Conservation (phyloP, 2,888 invertebrate species). For the Standfussiana lucernea region DNA sequence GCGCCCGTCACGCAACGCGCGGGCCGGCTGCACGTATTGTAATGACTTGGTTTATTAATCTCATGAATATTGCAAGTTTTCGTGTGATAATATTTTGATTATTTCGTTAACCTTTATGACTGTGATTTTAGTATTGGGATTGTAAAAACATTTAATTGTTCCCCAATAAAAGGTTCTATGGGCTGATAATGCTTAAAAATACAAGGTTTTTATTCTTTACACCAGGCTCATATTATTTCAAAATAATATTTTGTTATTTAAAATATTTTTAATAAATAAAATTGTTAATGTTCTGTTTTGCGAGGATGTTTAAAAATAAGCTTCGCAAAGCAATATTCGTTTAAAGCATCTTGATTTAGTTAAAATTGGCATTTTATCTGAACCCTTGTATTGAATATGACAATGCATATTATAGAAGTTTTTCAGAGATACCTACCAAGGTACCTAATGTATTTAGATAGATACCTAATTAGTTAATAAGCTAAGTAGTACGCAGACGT, state of each 20-base stretch:
- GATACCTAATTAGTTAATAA: neutral
- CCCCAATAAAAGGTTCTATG: neutral
- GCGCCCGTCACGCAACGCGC: constrained; percentile 78
- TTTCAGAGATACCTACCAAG: neutral
- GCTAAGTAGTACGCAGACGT: neutral
- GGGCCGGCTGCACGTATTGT: constrained; percentile 60
- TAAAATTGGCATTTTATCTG: neutral
- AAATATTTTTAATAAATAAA: neutral
- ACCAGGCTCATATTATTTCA: neutral
- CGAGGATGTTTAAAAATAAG: neutral
- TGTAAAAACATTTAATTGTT: neutral
- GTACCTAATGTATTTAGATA: neutral
- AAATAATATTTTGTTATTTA: neutral
- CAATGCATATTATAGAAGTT: neutral
- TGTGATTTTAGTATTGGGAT: neutral
- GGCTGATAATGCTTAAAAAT: neutral
- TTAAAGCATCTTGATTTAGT: neutral
- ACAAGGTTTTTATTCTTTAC: neutral
- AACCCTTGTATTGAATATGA: neutral
- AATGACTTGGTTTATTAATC: constrained; percentile 61
- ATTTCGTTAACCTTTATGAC: neutral
- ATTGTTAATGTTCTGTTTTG: neutral
- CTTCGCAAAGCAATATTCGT: neutral
- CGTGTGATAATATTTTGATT: constrained; percentile 23
- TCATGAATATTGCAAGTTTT: constrained; percentile 65